phyloP scores from a whole-genome alignment of 2,113 vertebrate genomes.

The Indicator indicator region DNA sequence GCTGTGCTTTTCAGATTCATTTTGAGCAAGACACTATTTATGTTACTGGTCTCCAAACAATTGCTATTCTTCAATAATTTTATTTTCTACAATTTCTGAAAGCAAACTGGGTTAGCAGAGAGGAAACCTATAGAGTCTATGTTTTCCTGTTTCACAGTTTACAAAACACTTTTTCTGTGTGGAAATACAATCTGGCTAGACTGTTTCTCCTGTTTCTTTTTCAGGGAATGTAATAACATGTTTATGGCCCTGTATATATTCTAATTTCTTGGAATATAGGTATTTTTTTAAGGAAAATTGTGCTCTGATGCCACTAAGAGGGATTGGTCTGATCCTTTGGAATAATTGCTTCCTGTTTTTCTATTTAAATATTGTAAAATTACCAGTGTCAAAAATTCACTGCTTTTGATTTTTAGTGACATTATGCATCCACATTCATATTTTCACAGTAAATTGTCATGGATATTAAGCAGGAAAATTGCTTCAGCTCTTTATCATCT shows the following conservation, averaged over 20 bases:
- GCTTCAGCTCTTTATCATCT: not conserved
- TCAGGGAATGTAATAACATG: not conserved
- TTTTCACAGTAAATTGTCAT: not conserved
- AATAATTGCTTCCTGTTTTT: not conserved
- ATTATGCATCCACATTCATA: not conserved
- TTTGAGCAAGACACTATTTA: not conserved
- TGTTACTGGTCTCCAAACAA: not conserved
- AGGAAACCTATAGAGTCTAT: not conserved
- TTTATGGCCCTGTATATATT: not conserved
- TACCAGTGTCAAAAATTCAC: not conserved
- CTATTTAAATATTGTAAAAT: not conserved
- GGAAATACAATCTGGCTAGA: not conserved
- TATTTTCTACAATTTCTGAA: conserved; percentile 10
- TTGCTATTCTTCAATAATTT: not conserved
- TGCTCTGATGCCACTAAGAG: not conserved
- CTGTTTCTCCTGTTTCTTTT: not conserved
- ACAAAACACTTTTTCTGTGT: not conserved
- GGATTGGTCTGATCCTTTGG: not conserved
- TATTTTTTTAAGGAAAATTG: not conserved
- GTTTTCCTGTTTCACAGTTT: not conserved
- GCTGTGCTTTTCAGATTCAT: not conserved
- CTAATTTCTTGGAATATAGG: not conserved
- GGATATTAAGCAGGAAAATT: not conserved
- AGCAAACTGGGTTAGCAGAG: conserved; percentile 3
- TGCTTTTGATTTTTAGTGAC: not conserved